These are phyloP conservation scores for Eurois occulta DNA, from an alignment of 2,888 invertebrate genomes.

Conservation along the genomic window DNA sequence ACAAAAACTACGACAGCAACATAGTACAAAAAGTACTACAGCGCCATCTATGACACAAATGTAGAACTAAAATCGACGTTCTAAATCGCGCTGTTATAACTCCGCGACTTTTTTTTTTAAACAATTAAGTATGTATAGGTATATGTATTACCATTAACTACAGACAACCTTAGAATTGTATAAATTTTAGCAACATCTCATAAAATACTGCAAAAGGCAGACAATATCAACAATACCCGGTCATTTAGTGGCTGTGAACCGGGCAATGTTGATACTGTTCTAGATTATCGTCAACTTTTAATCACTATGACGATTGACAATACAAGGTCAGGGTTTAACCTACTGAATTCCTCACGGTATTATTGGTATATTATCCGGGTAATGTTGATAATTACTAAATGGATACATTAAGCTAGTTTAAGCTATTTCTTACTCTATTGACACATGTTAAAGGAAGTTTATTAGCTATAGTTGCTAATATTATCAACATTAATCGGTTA, in stretches of 20 bases:
- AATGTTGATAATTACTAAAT: constrained; percentile 37
- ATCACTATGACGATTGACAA: constrained; percentile 42
- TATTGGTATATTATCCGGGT: constrained; percentile 30
- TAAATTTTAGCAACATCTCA: constrained; percentile 57
- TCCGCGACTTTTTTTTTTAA: no score
- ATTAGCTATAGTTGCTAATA: constrained; percentile 18
- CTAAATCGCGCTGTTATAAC: no score
- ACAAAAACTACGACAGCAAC: no score
- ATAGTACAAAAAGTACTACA: no score
- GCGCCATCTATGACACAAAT: no score
- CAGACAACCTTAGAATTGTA: constrained; percentile 45
- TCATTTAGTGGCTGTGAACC: background rate
- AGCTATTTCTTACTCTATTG: constrained; percentile 38
- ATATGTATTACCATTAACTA: constrained; percentile 13
- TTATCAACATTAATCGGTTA: constrained; percentile 37
- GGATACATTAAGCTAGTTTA: constrained; percentile 41
- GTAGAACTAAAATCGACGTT: no score
- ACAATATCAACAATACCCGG: constrained; percentile 40
- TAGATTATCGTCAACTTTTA: constrained; percentile 30
- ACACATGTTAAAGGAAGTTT: constrained; percentile 36
- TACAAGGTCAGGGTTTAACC: constrained; percentile 41
- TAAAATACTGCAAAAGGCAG: constrained; percentile 45
- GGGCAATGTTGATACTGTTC: constrained; percentile 25
- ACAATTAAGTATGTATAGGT: no score
- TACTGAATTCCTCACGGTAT: constrained; percentile 36